Conservation (phyloP, 2,888 invertebrate species). For the Syrista parreyssii region DNA sequence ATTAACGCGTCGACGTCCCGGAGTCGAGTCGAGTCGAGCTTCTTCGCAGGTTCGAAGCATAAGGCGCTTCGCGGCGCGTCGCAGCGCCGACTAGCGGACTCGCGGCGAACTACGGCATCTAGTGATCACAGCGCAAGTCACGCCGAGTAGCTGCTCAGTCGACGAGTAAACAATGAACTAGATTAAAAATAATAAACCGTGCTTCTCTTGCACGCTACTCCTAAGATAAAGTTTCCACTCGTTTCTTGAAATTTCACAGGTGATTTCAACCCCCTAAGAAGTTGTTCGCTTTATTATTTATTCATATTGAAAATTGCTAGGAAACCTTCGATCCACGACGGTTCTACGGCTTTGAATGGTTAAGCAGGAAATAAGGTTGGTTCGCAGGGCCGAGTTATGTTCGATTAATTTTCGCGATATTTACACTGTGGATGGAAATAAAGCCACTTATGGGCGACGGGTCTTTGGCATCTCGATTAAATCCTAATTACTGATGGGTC, state of each 20-base stretch:
- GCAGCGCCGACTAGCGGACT: constrained; percentile 58
- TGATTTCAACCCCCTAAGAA: not conserved
- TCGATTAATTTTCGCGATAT: not conserved
- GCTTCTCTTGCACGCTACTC: not conserved
- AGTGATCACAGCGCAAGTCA: constrained; percentile 26
- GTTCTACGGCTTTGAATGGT: not conserved
- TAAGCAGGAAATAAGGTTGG: not conserved
- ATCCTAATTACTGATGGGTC: not conserved
- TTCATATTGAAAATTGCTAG: not conserved
- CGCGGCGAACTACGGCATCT: constrained; percentile 24
- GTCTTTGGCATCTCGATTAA: not conserved
- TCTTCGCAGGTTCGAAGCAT: constrained; percentile 24
- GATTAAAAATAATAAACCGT: constrained; percentile 31
- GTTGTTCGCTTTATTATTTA: not conserved
- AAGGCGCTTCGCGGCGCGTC: constrained; percentile 53
- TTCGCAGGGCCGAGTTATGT: not conserved
- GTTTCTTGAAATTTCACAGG: not conserved
- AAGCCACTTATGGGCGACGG: not conserved
- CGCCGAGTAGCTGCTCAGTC: constrained; percentile 7
- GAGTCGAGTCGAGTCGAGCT: not conserved
- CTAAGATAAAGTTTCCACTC: not conserved
- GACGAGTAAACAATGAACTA: constrained; percentile 29
- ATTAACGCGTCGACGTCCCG: constrained; percentile 14
- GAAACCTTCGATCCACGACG: not conserved
- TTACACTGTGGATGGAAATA: not conserved